Conservation (phyloP, 2,113 vertebrate genomes). For the Choloepus hoffmanni region DNA sequence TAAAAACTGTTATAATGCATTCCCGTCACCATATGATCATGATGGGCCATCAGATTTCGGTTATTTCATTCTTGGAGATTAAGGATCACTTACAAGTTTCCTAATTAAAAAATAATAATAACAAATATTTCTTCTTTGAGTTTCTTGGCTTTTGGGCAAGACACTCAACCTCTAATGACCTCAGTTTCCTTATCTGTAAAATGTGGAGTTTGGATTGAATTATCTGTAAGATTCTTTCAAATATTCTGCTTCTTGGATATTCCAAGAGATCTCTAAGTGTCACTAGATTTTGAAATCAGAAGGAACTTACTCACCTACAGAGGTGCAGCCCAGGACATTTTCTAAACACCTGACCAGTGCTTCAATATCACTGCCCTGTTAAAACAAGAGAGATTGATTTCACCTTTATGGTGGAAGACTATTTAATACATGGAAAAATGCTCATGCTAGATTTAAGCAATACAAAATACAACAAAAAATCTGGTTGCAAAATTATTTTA, state of each 20-base stretch:
- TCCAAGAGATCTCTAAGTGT: background rate
- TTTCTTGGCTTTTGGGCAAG: background rate
- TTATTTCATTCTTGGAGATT: conserved; percentile 1
- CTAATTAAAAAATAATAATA: background rate
- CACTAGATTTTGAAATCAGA: background rate
- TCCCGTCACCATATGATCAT: background rate
- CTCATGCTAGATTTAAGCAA: background rate
- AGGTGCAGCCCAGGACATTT: conserved; percentile 84
- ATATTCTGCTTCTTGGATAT: background rate
- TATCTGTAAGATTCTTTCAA: background rate
- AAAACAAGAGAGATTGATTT: conserved; percentile 48
- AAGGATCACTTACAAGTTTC: background rate
- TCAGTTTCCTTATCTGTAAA: background rate
- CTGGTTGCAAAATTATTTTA: background rate
- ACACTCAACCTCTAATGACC: background rate
- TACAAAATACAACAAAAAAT: background rate
- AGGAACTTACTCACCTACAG: conserved; percentile 82
- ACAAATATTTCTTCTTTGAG: background rate
- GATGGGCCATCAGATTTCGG: background rate
- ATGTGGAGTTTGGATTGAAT: background rate
- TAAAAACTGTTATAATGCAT: background rate
- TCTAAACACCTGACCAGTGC: conserved; percentile 91
- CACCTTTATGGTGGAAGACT: background rate
- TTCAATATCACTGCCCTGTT: conserved; percentile 91
- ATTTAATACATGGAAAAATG: background rate